Base-by-base conservation (phyloP, 2,888 invertebrate genomes). In the Fissipunctia ypsillon region DNA sequence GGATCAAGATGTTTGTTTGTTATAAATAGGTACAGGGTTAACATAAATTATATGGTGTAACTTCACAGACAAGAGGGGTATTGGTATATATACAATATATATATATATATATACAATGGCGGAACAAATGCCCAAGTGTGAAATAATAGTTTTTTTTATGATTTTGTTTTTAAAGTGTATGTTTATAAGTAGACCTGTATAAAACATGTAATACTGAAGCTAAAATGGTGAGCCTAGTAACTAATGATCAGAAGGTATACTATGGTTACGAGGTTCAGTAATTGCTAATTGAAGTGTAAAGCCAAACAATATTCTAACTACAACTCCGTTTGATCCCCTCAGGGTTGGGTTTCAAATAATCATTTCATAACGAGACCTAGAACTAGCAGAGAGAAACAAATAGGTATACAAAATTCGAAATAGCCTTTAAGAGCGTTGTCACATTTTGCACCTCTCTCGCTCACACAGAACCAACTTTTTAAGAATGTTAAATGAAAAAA, bases 1-100 rank as follows among this genome's bases (percentile, higher is more conserved):
- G 73, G 63, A 71, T 80, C 68, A 68, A 60, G 52, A 80, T 59
- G 57, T 63, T 78, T 48, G 6, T 48, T 66, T 48, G 22, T 48
- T 48, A 45, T 38, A 60, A 22, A 28, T 59, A 64, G 10, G 64
- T 48, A 52, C 50, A 31, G 25, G 22, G 16, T 60, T 60, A 10
- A 75, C 31, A 35, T 45, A 19, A 73, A 45, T 45, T 28, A 14
- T 25, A 16, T 56, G 0, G 38, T 16, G 16, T 16, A 41, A 22
- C 4, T 43, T 14, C 2, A 9, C 28, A 31, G n/a, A 41, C 14
- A 16, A 41, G 5, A 31, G 12, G 16, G 14, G 1, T 64, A n/a
- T n/a, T 12, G 22, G 12, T 5, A 5, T 6, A n/a, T n/a, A n/a
- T n/a, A n/a, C n/a, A n/a, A n/a, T n/a, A n/a, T n/a, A n/a, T n/a